Evolutionary conservation across 2,888 invertebrate genomes (phyloP).

Genomic region (Leucophenga montana): DNA sequence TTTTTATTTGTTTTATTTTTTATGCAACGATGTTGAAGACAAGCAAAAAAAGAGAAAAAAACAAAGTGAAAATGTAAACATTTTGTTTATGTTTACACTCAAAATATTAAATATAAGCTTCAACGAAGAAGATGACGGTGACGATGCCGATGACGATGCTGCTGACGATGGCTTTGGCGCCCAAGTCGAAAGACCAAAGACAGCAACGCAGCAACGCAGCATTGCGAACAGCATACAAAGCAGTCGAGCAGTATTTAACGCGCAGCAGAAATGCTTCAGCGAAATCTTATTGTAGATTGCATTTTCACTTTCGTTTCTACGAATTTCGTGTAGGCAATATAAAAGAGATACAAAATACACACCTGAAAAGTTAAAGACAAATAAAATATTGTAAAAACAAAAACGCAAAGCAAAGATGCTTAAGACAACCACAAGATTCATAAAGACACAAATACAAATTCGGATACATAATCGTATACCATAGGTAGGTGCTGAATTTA

Average conservation of each 20-base stretch:
- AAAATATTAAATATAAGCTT: constrained; percentile 10
- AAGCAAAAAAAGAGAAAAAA: background rate
- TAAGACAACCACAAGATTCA: background rate
- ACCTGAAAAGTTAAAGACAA: background rate
- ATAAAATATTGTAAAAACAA: background rate
- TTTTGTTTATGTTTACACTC: constrained; percentile 22
- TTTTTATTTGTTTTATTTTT: constrained; percentile 15
- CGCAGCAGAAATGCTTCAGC: background rate
- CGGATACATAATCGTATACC: too few relatives aligned
- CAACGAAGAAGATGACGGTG: background rate
- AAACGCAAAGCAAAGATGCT: background rate
- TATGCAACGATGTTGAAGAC: background rate
- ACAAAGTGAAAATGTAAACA: constrained; percentile 22
- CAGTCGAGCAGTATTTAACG: background rate
- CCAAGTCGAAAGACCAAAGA: background rate
- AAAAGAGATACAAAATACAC: background rate
- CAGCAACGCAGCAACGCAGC: background rate
- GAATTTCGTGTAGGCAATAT: background rate
- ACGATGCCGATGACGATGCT: background rate
- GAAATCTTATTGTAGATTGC: constrained; percentile 6
- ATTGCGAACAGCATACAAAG: background rate
- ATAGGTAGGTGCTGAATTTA: too few relatives aligned
- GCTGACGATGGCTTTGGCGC: background rate
- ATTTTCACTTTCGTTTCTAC: constrained; percentile 20
- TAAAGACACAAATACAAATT: too few relatives aligned